These are phyloP conservation scores for Blastobasis lacticolella DNA, from an alignment of 2,888 invertebrate genomes.

Conservation along the genomic window DNA sequence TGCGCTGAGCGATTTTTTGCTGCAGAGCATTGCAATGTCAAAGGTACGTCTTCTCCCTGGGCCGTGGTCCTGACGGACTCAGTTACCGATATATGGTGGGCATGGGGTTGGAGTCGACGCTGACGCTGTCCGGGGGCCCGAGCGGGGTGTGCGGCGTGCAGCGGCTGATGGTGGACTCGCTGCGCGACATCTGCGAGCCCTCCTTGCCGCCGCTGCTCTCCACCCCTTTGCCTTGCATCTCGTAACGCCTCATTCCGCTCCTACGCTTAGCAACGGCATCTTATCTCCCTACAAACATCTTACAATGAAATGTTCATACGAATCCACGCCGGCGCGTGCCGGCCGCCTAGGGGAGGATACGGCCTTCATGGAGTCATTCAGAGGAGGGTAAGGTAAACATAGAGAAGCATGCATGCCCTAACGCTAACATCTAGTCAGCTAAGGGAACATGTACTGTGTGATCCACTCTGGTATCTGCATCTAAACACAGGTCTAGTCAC, in stretches of 20 bases:
- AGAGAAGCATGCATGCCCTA: slow-evolving; percentile 66
- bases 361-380: slow-evolving; percentile 39
- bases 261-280: slow-evolving; percentile 63
- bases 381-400: slow-evolving; percentile 46
- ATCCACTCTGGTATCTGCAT: slow-evolving; percentile 40
- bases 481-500: slow-evolving; percentile 48
- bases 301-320: slow-evolving; percentile 54
- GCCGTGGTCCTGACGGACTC: slow-evolving; percentile 30
- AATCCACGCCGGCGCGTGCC: slow-evolving; percentile 39
- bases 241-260: slow-evolving; percentile 60
- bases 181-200: slow-evolving; percentile 78
- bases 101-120: slow-evolving; percentile 90
- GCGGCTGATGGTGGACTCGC: slow-evolving; percentile 80
- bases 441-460: slow-evolving; percentile 37
- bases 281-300: slow-evolving; percentile 62
- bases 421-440: slow-evolving; percentile 58
- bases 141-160: slow-evolving; percentile 67
- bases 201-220: slow-evolving; percentile 52
- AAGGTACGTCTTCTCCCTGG: slow-evolving; percentile 43
- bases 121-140: slow-evolving; percentile 81
- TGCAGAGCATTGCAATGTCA: too few relatives aligned
- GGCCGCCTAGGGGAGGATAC: slow-evolving; percentile 37
- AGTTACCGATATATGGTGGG: slow-evolving; percentile 91
- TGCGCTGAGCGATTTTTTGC: too few relatives aligned
- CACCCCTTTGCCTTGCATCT: slow-evolving; percentile 55